phyloP scores from a whole-genome alignment of 2,888 invertebrate species.

The Encarsia formosa region DNA sequence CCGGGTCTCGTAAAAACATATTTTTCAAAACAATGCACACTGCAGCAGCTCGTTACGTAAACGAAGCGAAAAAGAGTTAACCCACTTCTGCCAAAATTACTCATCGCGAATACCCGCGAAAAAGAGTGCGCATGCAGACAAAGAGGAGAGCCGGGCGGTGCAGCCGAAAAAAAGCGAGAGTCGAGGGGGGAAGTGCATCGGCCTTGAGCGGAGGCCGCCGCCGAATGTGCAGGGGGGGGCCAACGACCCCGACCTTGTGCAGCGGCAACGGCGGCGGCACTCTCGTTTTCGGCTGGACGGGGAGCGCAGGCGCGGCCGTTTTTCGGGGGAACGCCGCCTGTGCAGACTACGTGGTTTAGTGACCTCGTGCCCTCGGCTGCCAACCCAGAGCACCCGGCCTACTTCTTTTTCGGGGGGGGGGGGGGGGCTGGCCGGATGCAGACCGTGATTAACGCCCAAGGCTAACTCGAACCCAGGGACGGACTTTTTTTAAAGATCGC shows the following conservation, averaged over 20 bases:
- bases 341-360: conserved; percentile 10
- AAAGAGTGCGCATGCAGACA: not conserved
- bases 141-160: not conserved
- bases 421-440: not conserved
- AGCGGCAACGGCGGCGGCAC: conserved; percentile 7
- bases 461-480: not conserved
- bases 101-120: not conserved
- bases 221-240: conserved; percentile 9
- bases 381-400: conserved; percentile 8
- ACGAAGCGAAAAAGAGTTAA: not conserved
- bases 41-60: no score
- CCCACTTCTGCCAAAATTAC: not conserved
- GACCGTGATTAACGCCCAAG: not conserved
- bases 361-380: conserved; percentile 16
- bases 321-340: conserved; percentile 14
- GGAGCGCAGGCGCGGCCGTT: conserved; percentile 1
- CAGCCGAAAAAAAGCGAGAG: not conserved
- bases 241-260: conserved; percentile 25
- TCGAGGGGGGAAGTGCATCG: not conserved
- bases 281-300: conserved; percentile 24
- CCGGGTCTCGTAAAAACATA: no score
- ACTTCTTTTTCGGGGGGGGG: conserved; percentile 9
- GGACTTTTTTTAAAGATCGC: no score
- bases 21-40: no score
- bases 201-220: conserved; percentile 10